Conservation (phyloP, 2,888 invertebrate genomes). For the Deroplatys truncata region DNA sequence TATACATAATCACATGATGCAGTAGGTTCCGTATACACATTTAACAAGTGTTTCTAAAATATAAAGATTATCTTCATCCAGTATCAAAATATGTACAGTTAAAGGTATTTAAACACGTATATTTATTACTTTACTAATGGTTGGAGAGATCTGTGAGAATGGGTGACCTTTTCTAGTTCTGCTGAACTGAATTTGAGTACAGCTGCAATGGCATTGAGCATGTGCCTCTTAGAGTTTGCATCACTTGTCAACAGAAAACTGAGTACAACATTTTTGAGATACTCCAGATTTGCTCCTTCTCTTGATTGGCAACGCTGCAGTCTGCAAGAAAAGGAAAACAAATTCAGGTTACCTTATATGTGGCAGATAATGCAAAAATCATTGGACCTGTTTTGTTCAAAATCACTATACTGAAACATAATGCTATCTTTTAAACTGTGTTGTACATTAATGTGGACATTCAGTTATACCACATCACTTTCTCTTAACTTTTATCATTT, state of each 20-base stretch:
- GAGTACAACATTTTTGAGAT: constrained; percentile 84
- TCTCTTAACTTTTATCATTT: too few species aligned
- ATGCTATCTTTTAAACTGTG: not conserved
- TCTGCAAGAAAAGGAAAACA: constrained; percentile 43
- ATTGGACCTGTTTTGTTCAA: not conserved
- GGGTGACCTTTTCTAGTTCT: constrained; percentile 55
- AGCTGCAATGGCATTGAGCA: constrained; percentile 85
- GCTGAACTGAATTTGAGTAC: constrained; percentile 73
- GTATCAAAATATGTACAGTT: not conserved
- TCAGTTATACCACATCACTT: too few species aligned
- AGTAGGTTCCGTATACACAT: too few species aligned
- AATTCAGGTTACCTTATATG: not conserved
- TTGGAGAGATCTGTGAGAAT: not conserved
- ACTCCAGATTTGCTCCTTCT: constrained; percentile 84
- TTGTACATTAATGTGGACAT: not conserved
- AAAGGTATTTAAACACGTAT: not conserved
- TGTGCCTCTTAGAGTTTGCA: constrained; percentile 65
- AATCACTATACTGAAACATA: not conserved
- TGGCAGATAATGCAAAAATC: too few species aligned
- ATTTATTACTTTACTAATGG: not conserved
- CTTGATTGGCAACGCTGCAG: constrained; percentile 69
- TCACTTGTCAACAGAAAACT: constrained; percentile 72
- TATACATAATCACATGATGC: not conserved
- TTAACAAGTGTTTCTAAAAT: too few species aligned
- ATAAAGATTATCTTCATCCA: too few species aligned